Conservation (phyloP, 2,888 invertebrate species). For the Therioaphis trifolii region DNA sequence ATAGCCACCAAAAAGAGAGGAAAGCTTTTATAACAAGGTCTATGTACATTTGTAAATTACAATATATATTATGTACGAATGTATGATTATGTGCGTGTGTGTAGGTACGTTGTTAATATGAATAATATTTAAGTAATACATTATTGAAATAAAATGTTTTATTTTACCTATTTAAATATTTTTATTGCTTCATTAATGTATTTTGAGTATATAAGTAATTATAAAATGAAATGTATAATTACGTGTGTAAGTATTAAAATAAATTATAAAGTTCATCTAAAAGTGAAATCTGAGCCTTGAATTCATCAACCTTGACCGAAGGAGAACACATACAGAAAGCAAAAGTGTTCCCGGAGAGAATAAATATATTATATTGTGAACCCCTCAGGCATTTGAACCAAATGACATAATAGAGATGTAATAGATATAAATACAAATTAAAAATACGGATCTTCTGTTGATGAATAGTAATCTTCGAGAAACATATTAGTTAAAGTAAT, state of each 20-base stretch:
- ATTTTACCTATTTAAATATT: no score
- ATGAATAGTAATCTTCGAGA: constrained; percentile 1
- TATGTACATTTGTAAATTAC: background rate
- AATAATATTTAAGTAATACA: background rate
- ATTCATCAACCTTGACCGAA: constrained; percentile 57
- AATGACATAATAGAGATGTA: constrained; percentile 57
- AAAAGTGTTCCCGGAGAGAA: constrained; percentile 61
- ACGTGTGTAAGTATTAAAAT: constrained; percentile 44
- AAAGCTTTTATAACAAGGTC: constrained; percentile 35
- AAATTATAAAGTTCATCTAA: constrained; percentile 62
- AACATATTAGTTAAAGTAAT: background rate
- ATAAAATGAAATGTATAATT: constrained; percentile 50
- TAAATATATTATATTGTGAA: constrained; percentile 46
- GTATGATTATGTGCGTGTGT: background rate
- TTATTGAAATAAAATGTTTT: no score
- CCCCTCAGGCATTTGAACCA: constrained; percentile 59
- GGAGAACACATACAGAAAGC: constrained; percentile 51
- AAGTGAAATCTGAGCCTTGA: constrained; percentile 62
- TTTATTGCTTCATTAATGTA: constrained; percentile 45
- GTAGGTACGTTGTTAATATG: background rate
- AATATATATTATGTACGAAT: background rate
- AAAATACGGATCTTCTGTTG: constrained; percentile 34
- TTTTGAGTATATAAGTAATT: constrained; percentile 7
- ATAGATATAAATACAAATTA: constrained; percentile 55
- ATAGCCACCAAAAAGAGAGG: constrained; percentile 3